These are phyloP conservation scores for Salvelinus sp. DNA, from an alignment of 2,113 vertebrate genomes.

Conservation along the genomic window DNA sequence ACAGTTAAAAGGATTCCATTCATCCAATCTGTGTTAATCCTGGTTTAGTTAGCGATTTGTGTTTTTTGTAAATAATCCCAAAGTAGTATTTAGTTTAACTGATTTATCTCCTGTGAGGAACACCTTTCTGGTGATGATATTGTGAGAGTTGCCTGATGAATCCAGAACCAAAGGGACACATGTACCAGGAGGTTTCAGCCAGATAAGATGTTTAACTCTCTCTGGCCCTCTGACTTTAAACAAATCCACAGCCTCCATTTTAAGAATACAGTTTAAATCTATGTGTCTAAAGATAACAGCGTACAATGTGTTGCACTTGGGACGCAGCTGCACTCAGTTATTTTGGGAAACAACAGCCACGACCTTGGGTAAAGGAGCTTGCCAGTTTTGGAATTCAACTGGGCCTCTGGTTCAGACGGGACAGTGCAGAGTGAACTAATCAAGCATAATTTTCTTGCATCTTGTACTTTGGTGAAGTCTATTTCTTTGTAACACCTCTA, in stretches of 20 bases:
- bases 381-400: slow-evolving; percentile 88
- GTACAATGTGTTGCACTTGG: slow-evolving; percentile 88
- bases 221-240: slow-evolving; percentile 65
- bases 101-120: slow-evolving; percentile 24
- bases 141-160: slow-evolving; percentile 17
- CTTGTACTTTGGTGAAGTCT: background rate
- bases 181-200: slow-evolving; percentile 14
- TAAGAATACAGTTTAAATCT: slow-evolving; percentile 81
- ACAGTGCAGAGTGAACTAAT: slow-evolving; percentile 17
- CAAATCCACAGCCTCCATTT: slow-evolving; percentile 74
- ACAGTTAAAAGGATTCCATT: background rate
- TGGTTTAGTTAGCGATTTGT: background rate
- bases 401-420: slow-evolving; percentile 54
- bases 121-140: slow-evolving; percentile 10
- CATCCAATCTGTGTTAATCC: background rate
- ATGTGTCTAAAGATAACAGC: slow-evolving; percentile 88
- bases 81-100: background rate
- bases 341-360: slow-evolving; percentile 87
- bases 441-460: slow-evolving; percentile 7
- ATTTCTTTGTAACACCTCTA: too few relatives aligned
- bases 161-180: slow-evolving; percentile 10
- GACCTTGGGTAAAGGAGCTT: slow-evolving; percentile 87
- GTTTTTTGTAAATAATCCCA: background rate
- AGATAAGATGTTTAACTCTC: slow-evolving; percentile 42
- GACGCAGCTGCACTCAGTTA: slow-evolving; percentile 79